A percentile compares a stretch with the other conserved stretches of the same genome.
These are phyloP conservation scores for Chionomys nivalis DNA, from an alignment of 2,113 vertebrate genomes.

Conservation along the genomic window DNA sequence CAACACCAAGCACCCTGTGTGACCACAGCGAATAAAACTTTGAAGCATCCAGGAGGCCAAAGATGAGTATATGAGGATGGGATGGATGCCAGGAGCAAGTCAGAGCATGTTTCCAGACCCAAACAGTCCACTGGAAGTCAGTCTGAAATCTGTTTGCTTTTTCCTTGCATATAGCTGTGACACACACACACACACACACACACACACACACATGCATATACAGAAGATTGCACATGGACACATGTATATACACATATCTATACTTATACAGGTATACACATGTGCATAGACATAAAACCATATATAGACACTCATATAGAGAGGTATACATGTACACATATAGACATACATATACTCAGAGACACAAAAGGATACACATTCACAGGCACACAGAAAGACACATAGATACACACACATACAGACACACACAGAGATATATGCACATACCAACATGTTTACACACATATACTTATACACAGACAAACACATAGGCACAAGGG, in stretches of 20 bases:
- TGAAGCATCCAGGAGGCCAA: background rate
- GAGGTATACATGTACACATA: background rate
- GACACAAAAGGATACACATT: fast-evolving
- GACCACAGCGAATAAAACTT: background rate
- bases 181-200: background rate
- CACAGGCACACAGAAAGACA: fast-evolving
- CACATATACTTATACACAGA: background rate
- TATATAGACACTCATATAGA: background rate
- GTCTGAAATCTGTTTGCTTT: background rate
- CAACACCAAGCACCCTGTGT: background rate
- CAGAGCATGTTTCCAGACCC: background rate
- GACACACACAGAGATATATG: background rate
- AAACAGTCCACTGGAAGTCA: background rate
- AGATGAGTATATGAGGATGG: fast-evolving
- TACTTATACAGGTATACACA: background rate
- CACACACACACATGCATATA: background rate
- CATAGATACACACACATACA: background rate
- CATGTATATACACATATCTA: background rate
- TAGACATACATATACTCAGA: background rate
- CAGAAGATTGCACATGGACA: background rate
- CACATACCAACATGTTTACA: background rate
- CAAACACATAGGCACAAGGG: background rate
- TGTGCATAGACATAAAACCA: background rate
- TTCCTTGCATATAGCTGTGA: background rate
- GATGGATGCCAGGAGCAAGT: background rate